Evolutionary conservation across 2,888 invertebrate genomes (phyloP).

Genomic region (Caenorhabditis macrosperma): DNA sequence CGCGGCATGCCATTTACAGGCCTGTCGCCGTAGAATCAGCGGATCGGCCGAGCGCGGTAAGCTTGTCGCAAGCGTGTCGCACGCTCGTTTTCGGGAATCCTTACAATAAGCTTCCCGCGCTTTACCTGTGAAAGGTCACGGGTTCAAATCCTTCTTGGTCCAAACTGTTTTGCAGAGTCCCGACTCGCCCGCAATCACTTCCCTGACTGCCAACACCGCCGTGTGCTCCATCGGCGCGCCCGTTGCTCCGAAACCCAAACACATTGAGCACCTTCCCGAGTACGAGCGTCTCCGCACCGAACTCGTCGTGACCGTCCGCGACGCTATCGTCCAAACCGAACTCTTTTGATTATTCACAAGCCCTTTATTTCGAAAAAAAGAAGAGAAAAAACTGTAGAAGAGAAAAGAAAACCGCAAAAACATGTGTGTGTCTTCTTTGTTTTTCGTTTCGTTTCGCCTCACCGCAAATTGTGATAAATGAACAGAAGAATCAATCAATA

Average conservation of each 20-base stretch:
- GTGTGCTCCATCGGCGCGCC: slow-evolving; percentile 23
- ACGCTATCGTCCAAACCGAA: slow-evolving; percentile 37
- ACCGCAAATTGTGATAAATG: background rate
- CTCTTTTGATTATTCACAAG: slow-evolving; percentile 26
- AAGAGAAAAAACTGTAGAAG: background rate
- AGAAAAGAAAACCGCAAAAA: background rate
- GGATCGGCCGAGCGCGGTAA: too few relatives aligned
- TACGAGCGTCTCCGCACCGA: slow-evolving; percentile 10
- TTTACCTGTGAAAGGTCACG: too few relatives aligned
- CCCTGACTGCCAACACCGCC: background rate
- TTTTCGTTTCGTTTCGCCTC: slow-evolving; percentile 13
- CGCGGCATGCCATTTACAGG: too few relatives aligned
- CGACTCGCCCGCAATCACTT: background rate
- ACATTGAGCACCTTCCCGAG: slow-evolving; percentile 25
- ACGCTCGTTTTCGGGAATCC: too few relatives aligned
- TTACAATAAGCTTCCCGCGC: too few relatives aligned
- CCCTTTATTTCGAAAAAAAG: slow-evolving; percentile 5
- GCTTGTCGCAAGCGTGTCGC: too few relatives aligned
- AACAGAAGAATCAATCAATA: too few relatives aligned
- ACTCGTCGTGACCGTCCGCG: slow-evolving; percentile 18
- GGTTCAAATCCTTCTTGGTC: background rate
- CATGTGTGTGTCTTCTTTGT: background rate
- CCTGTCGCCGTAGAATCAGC: too few relatives aligned
- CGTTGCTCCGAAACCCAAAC: background rate
- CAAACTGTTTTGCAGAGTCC: slow-evolving; percentile 8